A percentile compares a stretch with the other conserved stretches of the same genome.
Evolutionary conservation across 2,113 vertebrate genomes (phyloP).

Genomic region (Steatornis caripensis): DNA sequence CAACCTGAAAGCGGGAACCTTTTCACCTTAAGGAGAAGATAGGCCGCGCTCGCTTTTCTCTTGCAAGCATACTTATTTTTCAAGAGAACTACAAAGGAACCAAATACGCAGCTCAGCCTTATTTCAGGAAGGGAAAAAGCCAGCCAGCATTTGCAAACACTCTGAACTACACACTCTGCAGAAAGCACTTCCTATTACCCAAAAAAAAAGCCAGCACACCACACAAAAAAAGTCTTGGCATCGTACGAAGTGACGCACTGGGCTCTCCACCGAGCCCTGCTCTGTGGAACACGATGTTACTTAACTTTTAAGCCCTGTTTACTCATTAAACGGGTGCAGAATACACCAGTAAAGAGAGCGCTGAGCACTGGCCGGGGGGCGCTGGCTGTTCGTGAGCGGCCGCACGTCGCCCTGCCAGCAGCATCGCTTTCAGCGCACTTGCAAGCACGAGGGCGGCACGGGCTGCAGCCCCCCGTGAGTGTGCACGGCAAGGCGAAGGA

Average conservation of each 20-base stretch:
- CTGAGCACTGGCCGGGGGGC: neutral
- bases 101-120: neutral
- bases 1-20: neutral
- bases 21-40: neutral
- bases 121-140: neutral
- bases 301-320: neutral
- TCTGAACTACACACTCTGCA: neutral
- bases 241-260: rapidly evolving
- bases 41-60: rapidly evolving
- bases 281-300: rapidly evolving
- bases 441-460: rapidly evolving
- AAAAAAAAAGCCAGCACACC: neutral
- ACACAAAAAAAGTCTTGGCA: neutral
- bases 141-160: neutral
- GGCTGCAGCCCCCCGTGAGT: neutral
- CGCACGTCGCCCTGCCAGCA: neutral
- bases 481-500: rapidly evolving
- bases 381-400: too few species aligned
- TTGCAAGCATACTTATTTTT: neutral
- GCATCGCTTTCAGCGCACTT: neutral
- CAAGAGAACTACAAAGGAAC: slow-evolving; percentile 7
- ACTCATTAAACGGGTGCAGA: neutral
- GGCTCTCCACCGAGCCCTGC: neutral
- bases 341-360: neutral
- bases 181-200: slow-evolving; percentile 27